Conservation (phyloP, 2,888 invertebrate genomes). For the Troilus luridus region DNA sequence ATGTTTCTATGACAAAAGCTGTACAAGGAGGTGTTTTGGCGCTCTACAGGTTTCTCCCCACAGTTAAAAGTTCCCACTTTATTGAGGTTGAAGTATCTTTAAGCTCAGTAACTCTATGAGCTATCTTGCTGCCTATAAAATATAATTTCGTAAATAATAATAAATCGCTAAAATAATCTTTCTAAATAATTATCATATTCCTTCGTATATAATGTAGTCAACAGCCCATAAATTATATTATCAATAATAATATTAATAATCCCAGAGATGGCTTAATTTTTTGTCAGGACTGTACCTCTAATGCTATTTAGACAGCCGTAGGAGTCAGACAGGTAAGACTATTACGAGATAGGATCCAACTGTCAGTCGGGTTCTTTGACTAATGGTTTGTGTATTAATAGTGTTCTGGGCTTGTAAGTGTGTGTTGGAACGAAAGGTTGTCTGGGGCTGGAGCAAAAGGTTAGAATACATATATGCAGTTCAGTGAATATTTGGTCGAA, state of each 20-base stretch:
- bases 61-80: too few relatives aligned
- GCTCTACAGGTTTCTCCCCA: too few relatives aligned
- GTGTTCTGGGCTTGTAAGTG: background rate
- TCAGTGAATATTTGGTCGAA: too few relatives aligned
- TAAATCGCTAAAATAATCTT: too few relatives aligned
- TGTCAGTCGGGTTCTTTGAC: constrained; percentile 21
- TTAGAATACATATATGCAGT: too few relatives aligned
- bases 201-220: background rate
- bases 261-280: background rate
- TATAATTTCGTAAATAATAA: too few relatives aligned
- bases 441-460: background rate
- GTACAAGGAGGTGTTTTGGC: too few relatives aligned
- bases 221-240: background rate
- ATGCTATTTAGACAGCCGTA: constrained; percentile 2
- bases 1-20: too few relatives aligned
- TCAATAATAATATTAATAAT: background rate
- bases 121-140: too few relatives aligned
- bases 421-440: background rate
- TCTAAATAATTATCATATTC: background rate
- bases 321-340: background rate
- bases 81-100: too few relatives aligned
- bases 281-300: background rate
- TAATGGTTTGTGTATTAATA: constrained; percentile 14
- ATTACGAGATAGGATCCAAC: constrained; percentile 35
- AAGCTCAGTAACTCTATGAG: too few relatives aligned